Percentiles rank a stretch among this genome's conserved stretches.
These are phyloP conservation scores for Oryzias curvinotus DNA, from an alignment of 2,113 vertebrate genomes.

Conservation along the genomic window DNA sequence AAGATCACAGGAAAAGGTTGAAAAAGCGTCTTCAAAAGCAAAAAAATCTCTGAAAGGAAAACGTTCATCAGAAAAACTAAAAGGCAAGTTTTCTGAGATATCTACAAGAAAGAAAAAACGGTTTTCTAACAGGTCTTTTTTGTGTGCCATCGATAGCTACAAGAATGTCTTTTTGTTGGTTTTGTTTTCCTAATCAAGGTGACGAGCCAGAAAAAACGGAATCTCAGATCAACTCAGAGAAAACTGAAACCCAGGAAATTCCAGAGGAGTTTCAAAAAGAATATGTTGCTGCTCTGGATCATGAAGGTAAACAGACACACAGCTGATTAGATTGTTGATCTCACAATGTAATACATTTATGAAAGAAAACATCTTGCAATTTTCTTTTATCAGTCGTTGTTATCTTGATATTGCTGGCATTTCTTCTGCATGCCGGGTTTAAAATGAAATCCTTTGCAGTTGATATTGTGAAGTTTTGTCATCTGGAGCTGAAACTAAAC, in stretches of 20 bases:
- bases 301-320: constrained; percentile 79
- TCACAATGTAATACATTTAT: too few species aligned
- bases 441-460: too few species aligned
- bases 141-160: not conserved
- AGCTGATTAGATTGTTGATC: too few species aligned
- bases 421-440: too few species aligned
- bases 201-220: constrained; percentile 56
- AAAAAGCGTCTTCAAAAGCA: constrained; percentile 54
- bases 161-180: not conserved
- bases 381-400: too few species aligned
- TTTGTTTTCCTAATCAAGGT: not conserved
- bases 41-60: constrained; percentile 49
- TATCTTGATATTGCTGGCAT: too few species aligned
- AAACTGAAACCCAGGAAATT: constrained; percentile 59
- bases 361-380: too few species aligned
- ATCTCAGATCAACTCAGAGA: constrained; percentile 59
- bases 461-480: too few species aligned
- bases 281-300: constrained; percentile 76
- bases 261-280: constrained; percentile 79
- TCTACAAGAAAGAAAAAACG: not conserved
- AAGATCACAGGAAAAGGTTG: constrained; percentile 23
- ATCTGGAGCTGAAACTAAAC: too few species aligned
- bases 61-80: constrained; percentile 24
- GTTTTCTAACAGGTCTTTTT: not conserved
- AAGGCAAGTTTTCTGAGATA: constrained; percentile 23